Evolutionary conservation across 1,140 invertebrate species (phyloP).

Genomic region (Apocrypta bakeri): DNA sequence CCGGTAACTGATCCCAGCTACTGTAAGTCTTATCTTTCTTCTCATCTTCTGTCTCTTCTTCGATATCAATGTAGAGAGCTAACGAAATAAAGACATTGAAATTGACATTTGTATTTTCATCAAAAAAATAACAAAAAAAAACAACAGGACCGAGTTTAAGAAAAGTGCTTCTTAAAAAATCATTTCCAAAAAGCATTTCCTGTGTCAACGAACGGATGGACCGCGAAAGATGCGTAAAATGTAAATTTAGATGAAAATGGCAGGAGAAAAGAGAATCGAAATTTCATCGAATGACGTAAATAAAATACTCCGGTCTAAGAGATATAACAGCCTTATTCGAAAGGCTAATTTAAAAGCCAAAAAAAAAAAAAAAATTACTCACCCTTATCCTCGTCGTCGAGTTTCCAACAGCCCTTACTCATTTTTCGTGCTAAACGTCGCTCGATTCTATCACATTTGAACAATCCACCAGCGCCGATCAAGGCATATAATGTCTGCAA

Average conservation of each 20-base stretch:
- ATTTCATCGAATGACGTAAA: slow-evolving; percentile 38
- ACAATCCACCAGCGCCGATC: slow-evolving; percentile 18
- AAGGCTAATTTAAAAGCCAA: not conserved
- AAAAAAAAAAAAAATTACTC: slow-evolving; percentile 36
- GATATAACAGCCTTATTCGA: not conserved
- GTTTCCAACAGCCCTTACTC: slow-evolving; percentile 77
- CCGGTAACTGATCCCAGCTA: slow-evolving; percentile 82
- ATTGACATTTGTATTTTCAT: slow-evolving; percentile 23
- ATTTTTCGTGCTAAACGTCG: slow-evolving; percentile 59
- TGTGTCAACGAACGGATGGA: not conserved
- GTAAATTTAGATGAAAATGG: slow-evolving; percentile 36
- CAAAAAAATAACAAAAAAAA: too few species aligned
- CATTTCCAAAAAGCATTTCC: not conserved
- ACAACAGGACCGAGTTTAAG: too few species aligned
- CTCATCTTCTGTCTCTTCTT: slow-evolving; percentile 72
- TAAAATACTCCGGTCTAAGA: not conserved
- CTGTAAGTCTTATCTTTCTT: slow-evolving; percentile 71
- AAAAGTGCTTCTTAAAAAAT: too few species aligned
- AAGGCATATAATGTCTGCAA: slow-evolving; percentile 48
- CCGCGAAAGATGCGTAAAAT: slow-evolving; percentile 19
- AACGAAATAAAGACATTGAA: slow-evolving; percentile 47
- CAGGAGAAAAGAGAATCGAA: slow-evolving; percentile 29
- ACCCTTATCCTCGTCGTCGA: slow-evolving; percentile 77
- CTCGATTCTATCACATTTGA: slow-evolving; percentile 33
- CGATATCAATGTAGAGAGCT: slow-evolving; percentile 79